A percentile compares a stretch with the other conserved stretches of the same genome.
phyloP scores from a whole-genome alignment of 2,797 vertebrate species.

The Phataginus tetradactyla region DNA sequence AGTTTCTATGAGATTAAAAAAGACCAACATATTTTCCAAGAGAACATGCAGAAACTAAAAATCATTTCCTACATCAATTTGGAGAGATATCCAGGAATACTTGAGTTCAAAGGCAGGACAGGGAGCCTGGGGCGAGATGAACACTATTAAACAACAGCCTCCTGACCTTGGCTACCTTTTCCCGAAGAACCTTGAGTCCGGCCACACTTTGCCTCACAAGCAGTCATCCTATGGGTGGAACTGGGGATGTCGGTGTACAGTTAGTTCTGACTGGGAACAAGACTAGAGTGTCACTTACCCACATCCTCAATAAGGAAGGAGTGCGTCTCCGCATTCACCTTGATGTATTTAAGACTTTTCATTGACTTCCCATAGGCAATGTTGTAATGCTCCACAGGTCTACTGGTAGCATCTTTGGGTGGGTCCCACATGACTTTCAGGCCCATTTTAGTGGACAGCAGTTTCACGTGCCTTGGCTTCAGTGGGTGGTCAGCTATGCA shows the following conservation, averaged over 20 bases:
- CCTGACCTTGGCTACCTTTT: not conserved
- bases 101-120: not conserved
- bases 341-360: conserved; percentile 87
- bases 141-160: not conserved
- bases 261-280: not conserved
- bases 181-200: not conserved
- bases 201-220: not conserved
- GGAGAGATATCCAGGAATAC: not conserved
- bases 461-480: conserved; percentile 88
- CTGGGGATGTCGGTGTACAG: not conserved
- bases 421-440: conserved; percentile 89
- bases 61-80: not conserved
- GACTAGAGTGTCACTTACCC: conserved; percentile 80
- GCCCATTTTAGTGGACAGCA: conserved; percentile 86
- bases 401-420: conserved; percentile 87
- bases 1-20: not conserved
- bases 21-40: not conserved
- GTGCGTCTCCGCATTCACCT: conserved; percentile 84
- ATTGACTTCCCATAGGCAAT: conserved; percentile 89
- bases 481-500: conserved; percentile 86
- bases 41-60: not conserved
- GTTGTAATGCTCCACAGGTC: conserved; percentile 87
- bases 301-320: conserved; percentile 88
- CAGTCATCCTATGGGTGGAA: not conserved
- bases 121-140: not conserved